These are phyloP conservation scores for Ctenosaura bakeri DNA, from an alignment of 2,797 vertebrate species.

Conservation along the genomic window DNA sequence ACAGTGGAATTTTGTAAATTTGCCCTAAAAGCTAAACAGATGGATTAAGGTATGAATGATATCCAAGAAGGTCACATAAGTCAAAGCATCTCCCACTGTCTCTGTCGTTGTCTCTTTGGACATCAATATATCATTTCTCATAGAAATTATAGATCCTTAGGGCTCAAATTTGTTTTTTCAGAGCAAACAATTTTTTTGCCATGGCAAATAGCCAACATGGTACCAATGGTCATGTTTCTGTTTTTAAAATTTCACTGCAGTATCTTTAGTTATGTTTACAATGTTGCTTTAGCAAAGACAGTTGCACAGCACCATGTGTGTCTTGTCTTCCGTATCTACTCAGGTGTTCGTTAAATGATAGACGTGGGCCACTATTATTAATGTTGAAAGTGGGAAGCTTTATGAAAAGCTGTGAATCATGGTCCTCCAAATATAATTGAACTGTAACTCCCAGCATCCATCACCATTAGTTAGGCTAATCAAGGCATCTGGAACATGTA, in stretches of 20 bases:
- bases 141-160: slow-evolving; percentile 27
- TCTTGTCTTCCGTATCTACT: too few relatives aligned
- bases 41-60: slow-evolving; percentile 18
- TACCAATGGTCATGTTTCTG: neutral
- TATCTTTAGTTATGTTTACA: neutral
- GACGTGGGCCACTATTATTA: too few relatives aligned
- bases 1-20: neutral
- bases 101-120: slow-evolving; percentile 4
- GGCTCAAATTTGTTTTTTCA: slow-evolving; percentile 13
- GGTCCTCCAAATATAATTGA: too few relatives aligned
- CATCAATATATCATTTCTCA: slow-evolving; percentile 20
- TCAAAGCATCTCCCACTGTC: slow-evolving; percentile 3
- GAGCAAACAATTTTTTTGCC: neutral
- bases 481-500: too few relatives aligned
- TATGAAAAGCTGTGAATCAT: too few relatives aligned
- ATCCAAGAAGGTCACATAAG: slow-evolving; percentile 6
- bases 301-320: too few relatives aligned
- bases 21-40: slow-evolving; percentile 17
- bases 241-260: neutral
- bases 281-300: neutral
- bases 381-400: too few relatives aligned
- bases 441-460: too few relatives aligned
- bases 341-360: too few relatives aligned
- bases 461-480: too few relatives aligned
- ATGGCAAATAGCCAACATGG: slow-evolving; percentile 9